Evolutionary conservation across 1,140 invertebrate species (phyloP).

Genomic region (Brachionus paranguensis): DNA sequence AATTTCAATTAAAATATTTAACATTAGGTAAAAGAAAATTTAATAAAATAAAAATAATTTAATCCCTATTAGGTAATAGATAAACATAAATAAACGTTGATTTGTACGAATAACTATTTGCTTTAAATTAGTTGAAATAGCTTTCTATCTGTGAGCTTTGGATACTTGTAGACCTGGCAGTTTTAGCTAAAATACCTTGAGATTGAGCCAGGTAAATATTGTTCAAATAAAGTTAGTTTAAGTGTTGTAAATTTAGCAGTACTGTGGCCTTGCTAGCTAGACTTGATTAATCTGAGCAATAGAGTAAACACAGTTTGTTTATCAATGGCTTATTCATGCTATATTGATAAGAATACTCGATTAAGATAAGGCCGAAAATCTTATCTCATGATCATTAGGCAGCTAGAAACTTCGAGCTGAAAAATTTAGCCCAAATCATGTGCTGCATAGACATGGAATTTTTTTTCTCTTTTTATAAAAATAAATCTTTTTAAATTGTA

Average conservation of each 20-base stretch:
- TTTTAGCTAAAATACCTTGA: not conserved
- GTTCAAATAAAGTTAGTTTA: not conserved
- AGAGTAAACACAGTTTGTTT: not conserved
- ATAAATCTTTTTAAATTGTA: no score
- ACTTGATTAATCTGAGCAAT: not conserved
- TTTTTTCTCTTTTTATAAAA: not conserved
- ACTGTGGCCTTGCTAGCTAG: not conserved
- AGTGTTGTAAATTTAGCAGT: not conserved
- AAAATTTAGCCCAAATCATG: not conserved
- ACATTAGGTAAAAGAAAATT: not conserved
- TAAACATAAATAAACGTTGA: not conserved
- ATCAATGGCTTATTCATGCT: not conserved
- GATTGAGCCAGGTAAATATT: not conserved
- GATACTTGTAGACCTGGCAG: not conserved
- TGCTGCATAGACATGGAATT: not conserved
- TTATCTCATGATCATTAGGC: not conserved
- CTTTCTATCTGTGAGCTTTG: not conserved
- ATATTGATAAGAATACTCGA: not conserved
- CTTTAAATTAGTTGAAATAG: not conserved
- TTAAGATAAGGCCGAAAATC: not conserved
- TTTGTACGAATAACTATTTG: not conserved
- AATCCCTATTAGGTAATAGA: not conserved
- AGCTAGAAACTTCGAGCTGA: not conserved
- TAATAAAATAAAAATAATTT: not conserved
- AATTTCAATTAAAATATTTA: slow-evolving; percentile 1